phyloP scores from a whole-genome alignment of 2,113 vertebrate genomes.

The Oceanites oceanicus region DNA sequence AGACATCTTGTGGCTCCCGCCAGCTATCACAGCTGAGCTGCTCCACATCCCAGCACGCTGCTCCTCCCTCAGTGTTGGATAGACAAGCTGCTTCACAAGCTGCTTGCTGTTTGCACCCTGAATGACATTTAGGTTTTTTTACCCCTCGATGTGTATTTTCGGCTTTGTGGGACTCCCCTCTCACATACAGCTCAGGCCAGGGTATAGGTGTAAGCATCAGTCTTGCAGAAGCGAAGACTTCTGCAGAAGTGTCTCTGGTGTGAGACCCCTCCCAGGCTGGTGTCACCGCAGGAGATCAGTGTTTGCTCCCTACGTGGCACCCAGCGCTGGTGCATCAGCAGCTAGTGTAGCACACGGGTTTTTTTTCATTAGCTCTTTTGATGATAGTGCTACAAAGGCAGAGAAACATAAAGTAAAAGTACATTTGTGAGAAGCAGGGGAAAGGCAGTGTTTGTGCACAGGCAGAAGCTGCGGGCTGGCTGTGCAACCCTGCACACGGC shows the following conservation, averaged over 20 bases:
- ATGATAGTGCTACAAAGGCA: not conserved
- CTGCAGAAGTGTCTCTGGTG: not conserved
- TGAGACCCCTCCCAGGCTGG: not conserved
- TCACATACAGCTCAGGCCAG: not conserved
- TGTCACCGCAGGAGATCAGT: accelerated
- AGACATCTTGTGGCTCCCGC: conserved; percentile 66
- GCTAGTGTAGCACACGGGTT: not conserved
- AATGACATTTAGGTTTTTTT: not conserved
- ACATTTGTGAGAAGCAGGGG: not conserved
- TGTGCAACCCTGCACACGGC: not conserved
- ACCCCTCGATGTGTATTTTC: not conserved
- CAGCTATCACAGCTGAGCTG: conserved; percentile 28
- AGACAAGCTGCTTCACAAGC: not conserved
- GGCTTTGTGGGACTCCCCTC: not conserved
- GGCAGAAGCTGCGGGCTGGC: not conserved
- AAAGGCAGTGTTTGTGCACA: not conserved
- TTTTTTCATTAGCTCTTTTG: not conserved
- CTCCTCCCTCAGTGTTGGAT: not conserved
- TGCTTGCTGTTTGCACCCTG: not conserved
- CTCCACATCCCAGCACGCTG: not conserved
- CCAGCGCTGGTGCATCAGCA: not conserved
- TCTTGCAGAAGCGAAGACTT: not conserved
- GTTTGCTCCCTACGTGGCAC: not conserved
- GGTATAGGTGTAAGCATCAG: not conserved
- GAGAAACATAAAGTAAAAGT: not conserved